Conservation (phyloP, 2,113 vertebrate species). For the Picathartes gymnocephalus region DNA sequence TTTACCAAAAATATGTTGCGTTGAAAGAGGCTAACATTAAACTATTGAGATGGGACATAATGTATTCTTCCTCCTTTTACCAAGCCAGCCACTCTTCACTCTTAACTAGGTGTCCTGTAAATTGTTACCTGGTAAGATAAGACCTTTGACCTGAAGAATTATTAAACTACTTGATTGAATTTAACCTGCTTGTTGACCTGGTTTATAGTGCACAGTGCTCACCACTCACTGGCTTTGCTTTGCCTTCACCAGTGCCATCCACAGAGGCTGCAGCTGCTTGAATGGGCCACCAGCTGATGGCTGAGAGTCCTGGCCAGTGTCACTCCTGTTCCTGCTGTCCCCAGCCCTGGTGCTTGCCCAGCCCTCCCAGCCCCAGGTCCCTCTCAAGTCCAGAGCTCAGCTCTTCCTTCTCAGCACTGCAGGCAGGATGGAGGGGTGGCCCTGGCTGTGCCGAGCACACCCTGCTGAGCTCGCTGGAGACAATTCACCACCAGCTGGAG, state of each 20-base stretch:
- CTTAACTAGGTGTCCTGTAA: slow-evolving; percentile 68
- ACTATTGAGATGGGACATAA: slow-evolving; percentile 71
- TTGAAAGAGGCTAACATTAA: slow-evolving; percentile 75
- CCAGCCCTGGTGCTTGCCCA: not conserved
- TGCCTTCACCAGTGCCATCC: not conserved
- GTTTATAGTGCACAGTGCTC: slow-evolving; percentile 53
- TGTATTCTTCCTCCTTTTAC: slow-evolving; percentile 71
- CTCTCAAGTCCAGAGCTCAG: not conserved
- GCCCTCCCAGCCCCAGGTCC: not conserved
- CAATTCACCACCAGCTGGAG: not conserved
- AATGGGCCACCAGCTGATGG: not conserved
- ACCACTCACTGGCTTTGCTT: slow-evolving; percentile 18
- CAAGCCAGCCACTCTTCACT: slow-evolving; percentile 67
- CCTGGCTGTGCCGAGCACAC: not conserved
- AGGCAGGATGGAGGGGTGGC: not conserved
- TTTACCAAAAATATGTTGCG: slow-evolving; percentile 78
- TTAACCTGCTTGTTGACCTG: slow-evolving; percentile 68
- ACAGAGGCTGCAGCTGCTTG: not conserved
- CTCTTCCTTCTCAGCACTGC: not conserved
- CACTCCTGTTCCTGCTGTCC: not conserved
- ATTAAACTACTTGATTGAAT: slow-evolving; percentile 71
- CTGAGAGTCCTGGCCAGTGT: not conserved
- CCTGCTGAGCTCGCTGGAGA: slow-evolving; percentile 8
- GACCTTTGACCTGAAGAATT: slow-evolving; percentile 68
- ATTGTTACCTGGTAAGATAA: slow-evolving; percentile 71